Evolutionary conservation across 2,113 vertebrate genomes (phyloP).

Genomic region (Ovis aries): ARS-UI_Ramb_v3.0 NC_056055.1:191772001-191772500

Average conservation of each 20-base stretch:
- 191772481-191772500: neutral
- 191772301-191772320: neutral
- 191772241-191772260: neutral
- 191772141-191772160: neutral
- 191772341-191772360: fast-evolving
- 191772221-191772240: neutral
- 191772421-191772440: fast-evolving
- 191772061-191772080: neutral
- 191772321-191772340: too few species aligned
- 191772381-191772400: neutral
- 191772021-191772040: neutral
- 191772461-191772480: neutral
- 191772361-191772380: neutral
- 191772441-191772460: neutral
- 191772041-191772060: neutral
- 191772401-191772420: neutral
- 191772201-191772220: neutral
- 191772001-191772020: neutral
- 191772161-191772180: neutral
- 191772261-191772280: neutral
- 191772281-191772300: neutral
- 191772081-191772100: neutral
- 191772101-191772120: neutral
- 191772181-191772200: neutral
- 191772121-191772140: neutral